Conservation (phyloP, 2,888 invertebrate species). For the Ypsolopha scabrella region DNA sequence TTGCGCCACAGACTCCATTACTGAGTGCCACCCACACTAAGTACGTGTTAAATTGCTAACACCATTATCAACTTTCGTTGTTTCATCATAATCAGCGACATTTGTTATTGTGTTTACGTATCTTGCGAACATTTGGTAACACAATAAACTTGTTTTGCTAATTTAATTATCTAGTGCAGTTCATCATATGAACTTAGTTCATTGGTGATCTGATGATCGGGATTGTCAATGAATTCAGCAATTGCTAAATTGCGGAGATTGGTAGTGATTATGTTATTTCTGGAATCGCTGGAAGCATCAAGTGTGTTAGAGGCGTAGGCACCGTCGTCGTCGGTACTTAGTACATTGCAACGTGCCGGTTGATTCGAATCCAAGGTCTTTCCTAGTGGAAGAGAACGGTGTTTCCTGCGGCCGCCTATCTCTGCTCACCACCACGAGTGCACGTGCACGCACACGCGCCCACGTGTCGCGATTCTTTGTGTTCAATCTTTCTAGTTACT, state of each 20-base stretch:
- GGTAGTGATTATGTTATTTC: constrained; percentile 1
- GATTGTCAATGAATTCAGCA: neutral
- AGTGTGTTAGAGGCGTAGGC: constrained; percentile 2
- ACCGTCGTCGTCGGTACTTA: neutral
- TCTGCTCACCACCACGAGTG: constrained; percentile 57
- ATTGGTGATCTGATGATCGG: neutral
- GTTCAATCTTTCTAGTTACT: constrained; percentile 56
- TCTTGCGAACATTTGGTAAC: constrained; percentile 37
- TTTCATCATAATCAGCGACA: constrained; percentile 44
- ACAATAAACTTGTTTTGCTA: constrained; percentile 49
- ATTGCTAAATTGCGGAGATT: neutral
- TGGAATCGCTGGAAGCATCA: neutral
- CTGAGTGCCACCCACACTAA: constrained; percentile 46
- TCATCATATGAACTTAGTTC: neutral
- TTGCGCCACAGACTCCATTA: constrained; percentile 34
- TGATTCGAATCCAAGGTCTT: constrained; percentile 68
- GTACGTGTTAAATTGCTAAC: constrained; percentile 62
- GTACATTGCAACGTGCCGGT: constrained; percentile 58
- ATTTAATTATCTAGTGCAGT: neutral
- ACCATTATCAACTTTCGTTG: constrained; percentile 63
- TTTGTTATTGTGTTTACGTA: constrained; percentile 44
- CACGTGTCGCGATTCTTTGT: constrained; percentile 63
- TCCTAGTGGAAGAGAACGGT: constrained; percentile 72
- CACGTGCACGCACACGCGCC: constrained; percentile 61
- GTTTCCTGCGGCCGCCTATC: constrained; percentile 70